Evolutionary conservation across 1,140 invertebrate species (phyloP), one percentile per base, ranked within the genome.

Genomic region (Zaprionus gabonicus): DNA sequence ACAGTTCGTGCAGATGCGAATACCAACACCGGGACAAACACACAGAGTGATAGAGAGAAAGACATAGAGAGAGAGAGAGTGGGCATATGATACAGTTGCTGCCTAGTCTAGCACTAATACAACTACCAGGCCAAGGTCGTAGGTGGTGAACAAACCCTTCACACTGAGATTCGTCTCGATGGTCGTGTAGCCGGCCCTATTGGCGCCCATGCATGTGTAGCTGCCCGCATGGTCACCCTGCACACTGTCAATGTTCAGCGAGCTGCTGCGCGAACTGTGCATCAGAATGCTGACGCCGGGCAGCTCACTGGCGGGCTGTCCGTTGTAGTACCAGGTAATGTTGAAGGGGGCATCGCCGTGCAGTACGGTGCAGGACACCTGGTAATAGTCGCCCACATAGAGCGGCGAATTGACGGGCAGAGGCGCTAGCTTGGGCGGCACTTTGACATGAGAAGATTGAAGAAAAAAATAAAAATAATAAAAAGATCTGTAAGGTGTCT

Each of bases 301-400:
- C 62, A 84, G 27, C 46, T 87, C 58, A 10, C 64, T 65, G 28
- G 86, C 80, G 59, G 94, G 93, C 73, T 94, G 94, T 59, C 95
- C 96, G 92, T 97, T 96, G 91, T 96, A 96, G 81, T 95, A 94
- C 97, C 96, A 97, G 71, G 94, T 94, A 66, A 97, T 96, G 73
- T 95, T 94, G 74, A 96, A 94, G 10, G 96, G 96, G 76, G 95
- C 94, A 93, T 97, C 97, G 59, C 97, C 97, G 92, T 97, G 96
- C 75, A 95, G 94, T 53, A 97, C 95, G 31, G 95, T 95, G 93
- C 97, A 97, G 74, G 94, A 95, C 31, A 96, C 94, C 67, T 96
- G 96, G 71, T 96, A 95, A 75, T 95, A 95, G 92, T 97, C 96
- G 72, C 96, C 96, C 91, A 95, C 95, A 93, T 96, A 96, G 17